These are phyloP conservation scores for Ceramica pisi DNA, from an alignment of 2,888 invertebrate genomes.

Conservation along the genomic window DNA sequence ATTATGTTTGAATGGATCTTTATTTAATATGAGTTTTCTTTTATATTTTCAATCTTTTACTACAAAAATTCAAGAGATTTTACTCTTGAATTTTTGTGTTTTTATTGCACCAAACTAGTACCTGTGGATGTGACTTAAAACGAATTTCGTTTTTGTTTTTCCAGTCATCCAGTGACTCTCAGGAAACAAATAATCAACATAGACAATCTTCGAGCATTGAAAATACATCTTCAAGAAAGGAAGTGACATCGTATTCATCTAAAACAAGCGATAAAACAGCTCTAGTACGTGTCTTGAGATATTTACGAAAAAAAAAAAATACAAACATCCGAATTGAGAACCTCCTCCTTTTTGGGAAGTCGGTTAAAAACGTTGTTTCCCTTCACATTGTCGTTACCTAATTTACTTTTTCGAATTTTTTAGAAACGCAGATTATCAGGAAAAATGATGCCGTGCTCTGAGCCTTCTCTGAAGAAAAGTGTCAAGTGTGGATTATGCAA, in stretches of 20 bases:
- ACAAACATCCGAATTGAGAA: no score
- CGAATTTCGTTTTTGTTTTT: constrained; percentile 18
- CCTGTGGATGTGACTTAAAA: background rate
- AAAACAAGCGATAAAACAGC: constrained; percentile 12
- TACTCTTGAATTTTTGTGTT: no score
- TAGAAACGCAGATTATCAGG: constrained; percentile 55
- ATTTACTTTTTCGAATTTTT: constrained; percentile 4
- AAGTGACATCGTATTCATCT: constrained; percentile 1
- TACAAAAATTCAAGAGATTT: background rate
- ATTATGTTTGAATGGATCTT: no score
- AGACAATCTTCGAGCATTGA: constrained; percentile 15
- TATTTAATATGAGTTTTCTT: background rate
- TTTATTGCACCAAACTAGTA: background rate
- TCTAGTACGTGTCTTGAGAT: constrained; percentile 25
- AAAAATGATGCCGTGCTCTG: background rate
- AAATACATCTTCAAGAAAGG: constrained; percentile 4
- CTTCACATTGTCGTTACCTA: background rate
- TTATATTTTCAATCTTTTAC: background rate
- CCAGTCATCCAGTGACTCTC: constrained; percentile 10
- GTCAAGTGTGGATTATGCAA: constrained; percentile 75
- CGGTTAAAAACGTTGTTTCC: no score
- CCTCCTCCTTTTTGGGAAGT: no score
- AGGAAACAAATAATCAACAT: constrained; percentile 1
- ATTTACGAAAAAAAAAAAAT: background rate
- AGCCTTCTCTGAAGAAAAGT: constrained; percentile 61